These are phyloP conservation scores for Ceratitis capitata DNA, from an alignment of 1,140 invertebrate species.

Conservation along the genomic window DNA sequence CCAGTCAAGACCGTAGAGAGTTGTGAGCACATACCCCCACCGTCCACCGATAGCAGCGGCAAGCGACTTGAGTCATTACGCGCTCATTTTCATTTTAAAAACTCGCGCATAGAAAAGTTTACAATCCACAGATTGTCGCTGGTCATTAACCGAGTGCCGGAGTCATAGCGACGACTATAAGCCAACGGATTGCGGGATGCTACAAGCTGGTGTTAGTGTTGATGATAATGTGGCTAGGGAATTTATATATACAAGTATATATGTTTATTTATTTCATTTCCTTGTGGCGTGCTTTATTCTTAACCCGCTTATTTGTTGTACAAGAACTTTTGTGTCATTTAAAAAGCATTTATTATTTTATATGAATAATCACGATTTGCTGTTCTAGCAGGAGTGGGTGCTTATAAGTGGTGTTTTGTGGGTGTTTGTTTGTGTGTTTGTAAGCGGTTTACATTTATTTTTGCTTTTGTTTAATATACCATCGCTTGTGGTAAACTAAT, in stretches of 20 bases:
- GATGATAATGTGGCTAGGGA: background rate
- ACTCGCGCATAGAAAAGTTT: background rate
- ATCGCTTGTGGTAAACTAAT: background rate
- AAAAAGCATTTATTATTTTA: background rate
- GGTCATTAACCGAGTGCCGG: background rate
- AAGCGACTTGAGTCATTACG: background rate
- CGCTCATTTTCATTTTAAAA: background rate
- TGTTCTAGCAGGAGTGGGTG: background rate
- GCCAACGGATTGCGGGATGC: background rate
- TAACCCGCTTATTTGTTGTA: too few species aligned
- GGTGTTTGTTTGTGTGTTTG: background rate
- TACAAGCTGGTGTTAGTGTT: background rate
- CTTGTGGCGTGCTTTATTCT: background rate
- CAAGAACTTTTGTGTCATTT: background rate
- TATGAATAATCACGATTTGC: background rate
- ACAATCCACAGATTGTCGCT: constrained; percentile 1
- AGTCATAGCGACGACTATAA: background rate
- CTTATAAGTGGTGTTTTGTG: background rate
- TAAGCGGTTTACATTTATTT: background rate
- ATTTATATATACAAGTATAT: background rate
- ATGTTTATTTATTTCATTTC: background rate
- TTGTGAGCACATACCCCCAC: background rate
- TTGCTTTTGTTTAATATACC: background rate
- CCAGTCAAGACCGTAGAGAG: background rate
- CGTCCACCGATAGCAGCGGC: too few species aligned